A percentile compares a stretch with the other conserved stretches of the same genome.
Conservation (phyloP, 2,797 vertebrate genomes). For the Oreochromis grahami region DNA sequence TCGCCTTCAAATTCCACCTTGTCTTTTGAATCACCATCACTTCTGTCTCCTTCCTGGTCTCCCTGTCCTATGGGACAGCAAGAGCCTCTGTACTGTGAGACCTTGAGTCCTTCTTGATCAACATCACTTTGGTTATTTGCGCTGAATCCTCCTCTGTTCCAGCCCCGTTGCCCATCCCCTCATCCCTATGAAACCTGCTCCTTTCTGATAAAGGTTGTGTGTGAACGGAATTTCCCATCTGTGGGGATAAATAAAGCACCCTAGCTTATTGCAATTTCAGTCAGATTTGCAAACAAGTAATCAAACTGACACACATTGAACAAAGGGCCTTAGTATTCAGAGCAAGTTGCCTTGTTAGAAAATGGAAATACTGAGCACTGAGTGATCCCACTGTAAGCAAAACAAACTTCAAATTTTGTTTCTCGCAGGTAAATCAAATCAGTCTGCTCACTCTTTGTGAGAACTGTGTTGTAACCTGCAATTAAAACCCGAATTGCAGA, state of each 20-base stretch:
- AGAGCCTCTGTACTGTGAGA: conserved; percentile 38
- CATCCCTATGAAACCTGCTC: conserved; percentile 84
- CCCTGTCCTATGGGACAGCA: conserved; percentile 70
- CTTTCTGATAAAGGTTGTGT: conserved; percentile 61
- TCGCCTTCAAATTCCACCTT: conserved; percentile 59
- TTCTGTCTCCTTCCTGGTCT: conserved; percentile 67
- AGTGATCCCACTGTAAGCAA: neutral
- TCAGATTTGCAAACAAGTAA: neutral
- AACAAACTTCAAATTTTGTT: neutral
- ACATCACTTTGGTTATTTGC: conserved; percentile 53
- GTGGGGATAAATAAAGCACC: neutral
- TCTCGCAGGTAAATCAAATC: neutral
- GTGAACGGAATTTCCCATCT: neutral
- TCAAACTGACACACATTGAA: neutral
- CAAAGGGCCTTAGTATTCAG: neutral
- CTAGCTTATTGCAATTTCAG: neutral
- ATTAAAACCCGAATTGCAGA: neutral
- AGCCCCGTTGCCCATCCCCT: conserved; percentile 78
- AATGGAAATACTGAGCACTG: neutral
- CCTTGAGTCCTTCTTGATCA: conserved; percentile 35
- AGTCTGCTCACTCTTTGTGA: neutral
- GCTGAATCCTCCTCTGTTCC: conserved; percentile 74
- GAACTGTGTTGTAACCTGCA: neutral
- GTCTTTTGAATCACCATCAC: conserved; percentile 48
- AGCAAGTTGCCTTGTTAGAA: neutral